These are phyloP conservation scores for Zaprionus nigranus DNA, from an alignment of 1,140 invertebrate genomes.

Conservation along the genomic window DNA sequence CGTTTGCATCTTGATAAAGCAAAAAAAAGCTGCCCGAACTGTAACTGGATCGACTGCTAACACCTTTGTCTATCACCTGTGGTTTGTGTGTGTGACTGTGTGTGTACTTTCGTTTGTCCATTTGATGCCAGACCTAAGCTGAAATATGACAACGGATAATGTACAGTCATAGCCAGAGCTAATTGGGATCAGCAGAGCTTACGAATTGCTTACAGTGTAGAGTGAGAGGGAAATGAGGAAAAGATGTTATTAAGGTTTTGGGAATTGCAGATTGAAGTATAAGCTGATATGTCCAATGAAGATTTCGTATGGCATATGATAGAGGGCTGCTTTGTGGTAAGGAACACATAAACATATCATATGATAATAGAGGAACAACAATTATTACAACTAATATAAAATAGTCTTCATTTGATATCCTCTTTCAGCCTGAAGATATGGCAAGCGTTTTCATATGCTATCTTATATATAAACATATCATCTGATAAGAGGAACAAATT, in stretches of 20 bases:
- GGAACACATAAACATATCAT: too few species aligned
- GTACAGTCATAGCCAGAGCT: conserved; percentile 5
- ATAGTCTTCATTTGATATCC: too few species aligned
- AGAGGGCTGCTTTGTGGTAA: too few species aligned
- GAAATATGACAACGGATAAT: conserved; percentile 33
- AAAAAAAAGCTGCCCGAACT: conserved; percentile 5
- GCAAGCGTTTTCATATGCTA: too few species aligned
- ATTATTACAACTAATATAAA: too few species aligned
- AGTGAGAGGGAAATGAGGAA: neutral
- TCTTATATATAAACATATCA: too few species aligned
- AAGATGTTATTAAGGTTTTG: neutral
- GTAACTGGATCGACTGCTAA: conserved; percentile 26
- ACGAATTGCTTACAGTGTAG: neutral
- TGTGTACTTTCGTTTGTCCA: conserved; percentile 3
- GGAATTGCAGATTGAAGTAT: neutral
- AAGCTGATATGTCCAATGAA: neutral
- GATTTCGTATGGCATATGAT: neutral
- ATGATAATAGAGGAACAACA: too few species aligned
- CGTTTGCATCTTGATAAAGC: conserved; percentile 42
- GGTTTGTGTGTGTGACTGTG: neutral
- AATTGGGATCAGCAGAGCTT: conserved; percentile 33
- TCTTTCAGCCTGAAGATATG: too few species aligned
- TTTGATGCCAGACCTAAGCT: conserved; percentile 18
- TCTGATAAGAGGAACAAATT: too few species aligned
- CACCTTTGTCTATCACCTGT: conserved; percentile 19